Base-by-base conservation (phyloP, 2,888 invertebrate genomes). In the Deilephila porcellus region DNA sequence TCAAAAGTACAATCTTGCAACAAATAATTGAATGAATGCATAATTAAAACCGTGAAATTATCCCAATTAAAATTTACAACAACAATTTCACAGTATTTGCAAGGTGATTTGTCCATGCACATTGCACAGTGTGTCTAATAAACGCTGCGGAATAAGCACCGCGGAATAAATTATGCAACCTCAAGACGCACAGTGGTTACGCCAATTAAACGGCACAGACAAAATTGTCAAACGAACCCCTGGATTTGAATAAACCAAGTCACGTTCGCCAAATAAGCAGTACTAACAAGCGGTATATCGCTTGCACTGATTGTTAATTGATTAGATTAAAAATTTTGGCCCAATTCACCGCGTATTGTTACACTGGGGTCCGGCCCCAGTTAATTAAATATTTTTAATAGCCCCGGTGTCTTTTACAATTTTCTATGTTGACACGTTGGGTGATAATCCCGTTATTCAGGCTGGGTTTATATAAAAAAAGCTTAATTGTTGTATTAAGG, bases 241-340 rank as follows among this genome's bases (percentile, higher is more conserved):
- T 82, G 79, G 80, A 91, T 93, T 93, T 93, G 89, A 93, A 93
- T 93, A 92, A 85, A 83, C 84, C 94, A 83, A 91, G 92, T 93
- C 94, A 94, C 94, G 94, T 94, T 88, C 91, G 75, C 84, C 90
- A 93, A 94, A 94, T 94, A 94, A 93, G 90, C 92, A 92, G 90
- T 86, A 88, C 90, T 93, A 94, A 94, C 94, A 92, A 94, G 93
- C 92, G 91, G 91, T 91, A 91, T 94, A 93, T 94, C 93, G 93
- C 88, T 94, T 92, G 92, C 93, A 91, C 93, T 95, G 95, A 95
- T 95, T 95, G 95, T 91, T 95, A 95, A 95, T 95, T 95, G 95
- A 95, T 95, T 94, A 90, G 92, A 94, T 95, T 95, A 94, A 93
- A 94, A 94, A 93, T 88, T 92, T 93, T 89, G 90, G 83, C 86